Base-by-base conservation (phyloP, 2,113 vertebrate species). In the Saccopteryx bilineata region DNA sequence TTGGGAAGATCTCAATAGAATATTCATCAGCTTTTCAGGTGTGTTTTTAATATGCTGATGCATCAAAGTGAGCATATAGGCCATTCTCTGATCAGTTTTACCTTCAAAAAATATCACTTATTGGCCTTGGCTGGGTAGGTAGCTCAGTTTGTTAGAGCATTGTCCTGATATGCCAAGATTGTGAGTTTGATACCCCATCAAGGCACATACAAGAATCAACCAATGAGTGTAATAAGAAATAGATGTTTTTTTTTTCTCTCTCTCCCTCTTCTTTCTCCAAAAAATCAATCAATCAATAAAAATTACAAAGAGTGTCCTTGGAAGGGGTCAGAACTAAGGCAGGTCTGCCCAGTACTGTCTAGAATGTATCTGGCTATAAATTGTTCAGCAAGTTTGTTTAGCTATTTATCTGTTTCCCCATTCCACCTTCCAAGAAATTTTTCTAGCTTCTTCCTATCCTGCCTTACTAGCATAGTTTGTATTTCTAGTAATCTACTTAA, bases 401-500 rank as follows among this genome's bases (percentile, higher is more conserved):
- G n/a, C 33, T 15, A 6, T 31, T 28, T 71, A 33, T 39, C 33
- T 71, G 68, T 39, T 71, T 39, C 33, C 68, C 9, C n/a, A 71
- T 39, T 71, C 33, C 19, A 71, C 9, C 39, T 33, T 18, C 33
- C 33, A 23, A 21, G 15, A 33, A 39, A 39, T 71, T 71, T 71
- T 71, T 18, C 19, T 71, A 71, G 9, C 19, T 71, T 71, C n/a
- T 71, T 39, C 39, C 68, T 39, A 23, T 71, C 17, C 68, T 69
- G 18, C 18, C 66, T 39, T 9, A 39, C 21, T 39, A 69, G 2
- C 0, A 79, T 93, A 96, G 94, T 96, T 97, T 98, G 92, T 96
- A 91, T 96, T 96, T 98, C 87, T 96, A 97, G 96, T 97, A 97
- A 95, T 92, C 65, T 1, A 84, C 0, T 66, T 61, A 72, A 85